Percentiles rank a stretch among this genome's conserved stretches.
Conservation (phyloP, 2,113 vertebrate species). For the Grammomys surdaster region DNA sequence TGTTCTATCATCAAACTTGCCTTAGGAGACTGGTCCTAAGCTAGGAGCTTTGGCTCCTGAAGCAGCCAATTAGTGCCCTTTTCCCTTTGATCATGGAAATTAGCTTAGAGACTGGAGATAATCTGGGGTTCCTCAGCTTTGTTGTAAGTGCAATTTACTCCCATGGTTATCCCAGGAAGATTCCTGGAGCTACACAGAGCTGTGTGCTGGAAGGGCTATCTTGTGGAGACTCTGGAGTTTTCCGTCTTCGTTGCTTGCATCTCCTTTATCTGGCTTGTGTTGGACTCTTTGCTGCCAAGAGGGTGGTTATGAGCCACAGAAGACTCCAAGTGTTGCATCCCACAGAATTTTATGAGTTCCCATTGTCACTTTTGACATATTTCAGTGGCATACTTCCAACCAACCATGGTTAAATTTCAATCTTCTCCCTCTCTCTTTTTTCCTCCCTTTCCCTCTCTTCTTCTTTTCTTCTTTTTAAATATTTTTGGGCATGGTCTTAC, state of each 20-base stretch:
- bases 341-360: not conserved
- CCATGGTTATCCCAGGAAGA: not conserved
- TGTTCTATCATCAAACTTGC: not conserved
- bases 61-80: not conserved
- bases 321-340: not conserved
- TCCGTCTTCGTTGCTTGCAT: not conserved
- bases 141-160: not conserved
- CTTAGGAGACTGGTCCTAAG: not conserved
- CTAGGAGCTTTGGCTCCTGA: not conserved
- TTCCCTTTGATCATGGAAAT: not conserved
- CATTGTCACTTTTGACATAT: not conserved
- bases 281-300: not conserved
- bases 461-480: not conserved
- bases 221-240: not conserved
- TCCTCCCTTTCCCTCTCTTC: not conserved
- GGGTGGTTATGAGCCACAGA: not conserved
- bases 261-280: not conserved
- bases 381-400: not conserved
- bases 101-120: not conserved
- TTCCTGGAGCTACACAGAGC: not conserved
- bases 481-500: not conserved
- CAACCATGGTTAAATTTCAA: not conserved
- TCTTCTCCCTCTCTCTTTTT: not conserved
- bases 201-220: not conserved
- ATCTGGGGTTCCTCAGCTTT: not conserved